Evolutionary conservation across 2,888 invertebrate species (phyloP).

Genomic region (Ochropleura plecta): DNA sequence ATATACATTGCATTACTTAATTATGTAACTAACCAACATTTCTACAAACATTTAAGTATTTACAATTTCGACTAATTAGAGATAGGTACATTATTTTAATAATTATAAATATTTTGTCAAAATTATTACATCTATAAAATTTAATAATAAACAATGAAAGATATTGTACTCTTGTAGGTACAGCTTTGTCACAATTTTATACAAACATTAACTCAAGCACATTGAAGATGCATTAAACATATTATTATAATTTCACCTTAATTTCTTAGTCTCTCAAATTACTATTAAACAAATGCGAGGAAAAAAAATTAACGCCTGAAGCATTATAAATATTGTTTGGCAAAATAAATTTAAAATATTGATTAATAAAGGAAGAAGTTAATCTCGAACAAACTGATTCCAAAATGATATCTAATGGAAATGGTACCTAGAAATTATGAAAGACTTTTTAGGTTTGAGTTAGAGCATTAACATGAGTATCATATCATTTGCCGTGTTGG

Average conservation of each 20-base stretch:
- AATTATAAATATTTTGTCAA: slow-evolving; percentile 53
- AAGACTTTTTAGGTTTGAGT: not conserved
- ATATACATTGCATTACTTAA: slow-evolving; percentile 71
- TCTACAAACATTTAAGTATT: slow-evolving; percentile 60
- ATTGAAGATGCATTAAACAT: not conserved
- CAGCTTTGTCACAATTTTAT: slow-evolving; percentile 42
- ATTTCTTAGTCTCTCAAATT: slow-evolving; percentile 9
- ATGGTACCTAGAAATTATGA: too few species aligned
- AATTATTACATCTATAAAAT: slow-evolving; percentile 49
- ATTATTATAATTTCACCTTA: slow-evolving; percentile 21
- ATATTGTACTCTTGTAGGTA: slow-evolving; percentile 34
- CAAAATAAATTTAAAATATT: too few species aligned
- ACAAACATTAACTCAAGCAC: not conserved
- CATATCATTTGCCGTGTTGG: not conserved
- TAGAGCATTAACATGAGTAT: not conserved
- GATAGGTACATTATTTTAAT: slow-evolving; percentile 33
- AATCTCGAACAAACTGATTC: too few species aligned
- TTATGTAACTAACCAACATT: slow-evolving; percentile 57
- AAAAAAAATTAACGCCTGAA: not conserved
- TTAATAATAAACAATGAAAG: slow-evolving; percentile 42
- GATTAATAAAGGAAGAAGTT: too few species aligned
- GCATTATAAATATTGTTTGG: not conserved
- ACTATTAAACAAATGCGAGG: slow-evolving; percentile 27
- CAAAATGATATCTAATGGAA: too few species aligned
- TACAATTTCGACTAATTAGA: slow-evolving; percentile 62